These are phyloP conservation scores for Drosophila punjabiensis DNA, from an alignment of 1,140 invertebrate genomes.

Conservation along the genomic window DNA sequence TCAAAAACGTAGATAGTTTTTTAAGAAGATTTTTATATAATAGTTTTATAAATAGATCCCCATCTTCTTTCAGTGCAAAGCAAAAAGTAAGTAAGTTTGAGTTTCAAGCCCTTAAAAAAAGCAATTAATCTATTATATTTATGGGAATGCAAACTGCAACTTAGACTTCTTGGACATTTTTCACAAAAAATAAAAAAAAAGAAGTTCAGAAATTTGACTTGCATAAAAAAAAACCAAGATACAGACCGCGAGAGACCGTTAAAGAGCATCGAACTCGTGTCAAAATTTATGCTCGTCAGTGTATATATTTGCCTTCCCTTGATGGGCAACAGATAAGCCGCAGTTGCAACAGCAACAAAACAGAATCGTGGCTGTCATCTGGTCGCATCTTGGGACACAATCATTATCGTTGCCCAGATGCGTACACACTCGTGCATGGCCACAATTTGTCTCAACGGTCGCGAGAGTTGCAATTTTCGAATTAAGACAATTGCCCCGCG, in stretches of 20 bases:
- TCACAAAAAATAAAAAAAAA: neutral
- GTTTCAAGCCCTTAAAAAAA: no score
- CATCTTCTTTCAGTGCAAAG: no score
- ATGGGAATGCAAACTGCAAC: no score
- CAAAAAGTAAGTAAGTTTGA: no score
- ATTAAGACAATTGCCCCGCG: slow-evolving; percentile 79
- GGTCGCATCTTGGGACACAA: slow-evolving; percentile 39
- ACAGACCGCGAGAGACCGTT: no score
- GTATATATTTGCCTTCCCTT: slow-evolving; percentile 13
- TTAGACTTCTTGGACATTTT: no score
- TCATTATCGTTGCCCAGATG: slow-evolving; percentile 63
- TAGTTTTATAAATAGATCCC: no score
- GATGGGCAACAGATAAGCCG: slow-evolving; percentile 35
- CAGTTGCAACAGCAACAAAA: slow-evolving; percentile 1
- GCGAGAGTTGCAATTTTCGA: slow-evolving; percentile 78
- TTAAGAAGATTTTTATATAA: no score
- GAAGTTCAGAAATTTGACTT: neutral
- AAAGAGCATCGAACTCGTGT: slow-evolving; percentile 9
- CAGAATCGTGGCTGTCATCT: slow-evolving; percentile 24
- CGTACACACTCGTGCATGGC: slow-evolving; percentile 67
- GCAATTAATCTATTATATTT: no score
- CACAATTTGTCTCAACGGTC: slow-evolving; percentile 64
- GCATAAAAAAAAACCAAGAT: neutral
- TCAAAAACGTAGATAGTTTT: no score
- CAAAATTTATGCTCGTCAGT: slow-evolving; percentile 5